Evolutionary conservation across 1,140 invertebrate species (phyloP), one percentile per base, ranked within the genome.

Genomic region (Mylabris phalerata): DNA sequence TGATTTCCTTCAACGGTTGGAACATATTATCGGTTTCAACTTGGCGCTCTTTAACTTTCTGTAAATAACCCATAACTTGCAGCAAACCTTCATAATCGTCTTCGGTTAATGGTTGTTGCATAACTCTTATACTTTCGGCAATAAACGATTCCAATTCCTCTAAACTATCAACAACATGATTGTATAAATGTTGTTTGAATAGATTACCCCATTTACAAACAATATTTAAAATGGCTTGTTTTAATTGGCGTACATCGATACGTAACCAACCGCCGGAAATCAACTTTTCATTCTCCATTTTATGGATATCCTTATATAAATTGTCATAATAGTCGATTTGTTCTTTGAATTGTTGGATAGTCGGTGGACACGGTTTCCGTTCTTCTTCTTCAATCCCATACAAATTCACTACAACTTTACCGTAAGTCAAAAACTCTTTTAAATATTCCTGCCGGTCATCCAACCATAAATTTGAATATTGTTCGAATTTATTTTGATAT

Each of bases 181-280:
- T 85, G 49, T 95, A 89, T 4, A 98, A 79, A 80, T 97, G 90
- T 70, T 93, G 86, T 74, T 98, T 97, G 74, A 95, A 97, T 86
- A 95, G 92, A 65, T 89, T 89, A 9, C 91, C 91, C 95, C 95
- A 98, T 75, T 92, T 92, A 67, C 93, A 87, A 48, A 94, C 87
- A 19, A 86, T 91, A 71, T 95, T 94, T 40, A 98, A 78, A 24
- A 98, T 80, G 47, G 89, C 87, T 75, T 95, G 91, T 59, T 92
- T 87, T 73, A 97, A 93, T 59, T 92, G 92, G 68, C 84, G 81
- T 9, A 94, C 80, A 75, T 98, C 90, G 9, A 98, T 85, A 26
- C 66, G 40, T 39, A 73, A 57, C 73, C 73, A 75, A 25, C 63
- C 61, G 19, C 59, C 61, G 7, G 60, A 47, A 9, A 73, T 57